A percentile compares a stretch with the other conserved stretches of the same genome.
Evolutionary conservation across 2,797 vertebrate species (phyloP).

Genomic region (Morus bassanus): DNA sequence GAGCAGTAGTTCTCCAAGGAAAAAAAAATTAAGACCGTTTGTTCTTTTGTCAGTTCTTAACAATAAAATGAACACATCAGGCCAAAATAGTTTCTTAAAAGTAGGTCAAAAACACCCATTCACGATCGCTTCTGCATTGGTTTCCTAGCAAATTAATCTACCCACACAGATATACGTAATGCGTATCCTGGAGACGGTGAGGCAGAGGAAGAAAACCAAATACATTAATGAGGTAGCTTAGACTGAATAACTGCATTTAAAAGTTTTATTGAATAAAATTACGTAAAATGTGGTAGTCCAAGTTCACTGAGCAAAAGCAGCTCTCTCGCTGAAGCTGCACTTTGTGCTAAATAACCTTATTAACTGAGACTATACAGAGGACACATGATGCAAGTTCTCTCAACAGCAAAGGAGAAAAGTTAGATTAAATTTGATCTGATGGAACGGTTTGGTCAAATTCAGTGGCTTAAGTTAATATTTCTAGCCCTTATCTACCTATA

Average conservation of each 20-base stretch:
- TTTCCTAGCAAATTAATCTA: constrained; percentile 54
- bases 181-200: constrained; percentile 53
- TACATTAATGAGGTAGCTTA: constrained; percentile 65
- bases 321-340: constrained; percentile 67
- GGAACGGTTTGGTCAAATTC: constrained; percentile 66
- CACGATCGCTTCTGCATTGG: constrained; percentile 32
- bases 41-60: background rate
- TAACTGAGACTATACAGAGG: constrained; percentile 73
- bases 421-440: constrained; percentile 42
- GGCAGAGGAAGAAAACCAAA: constrained; percentile 47
- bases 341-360: constrained; percentile 80
- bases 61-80: background rate
- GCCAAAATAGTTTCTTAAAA: constrained; percentile 37
- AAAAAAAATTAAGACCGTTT: background rate
- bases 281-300: constrained; percentile 75
- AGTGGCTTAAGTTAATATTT: constrained; percentile 60
- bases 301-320: constrained; percentile 76
- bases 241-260: constrained; percentile 72
- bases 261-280: constrained; percentile 82
- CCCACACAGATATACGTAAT: constrained; percentile 6
- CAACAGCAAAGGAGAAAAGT: constrained; percentile 71
- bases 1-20: background rate
- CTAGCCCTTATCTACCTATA: constrained; percentile 74
- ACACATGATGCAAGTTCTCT: constrained; percentile 69
- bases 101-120: constrained; percentile 50